These are phyloP conservation scores for Anthrax anthrax DNA, from an alignment of 2,888 invertebrate genomes.

Conservation along the genomic window DNA sequence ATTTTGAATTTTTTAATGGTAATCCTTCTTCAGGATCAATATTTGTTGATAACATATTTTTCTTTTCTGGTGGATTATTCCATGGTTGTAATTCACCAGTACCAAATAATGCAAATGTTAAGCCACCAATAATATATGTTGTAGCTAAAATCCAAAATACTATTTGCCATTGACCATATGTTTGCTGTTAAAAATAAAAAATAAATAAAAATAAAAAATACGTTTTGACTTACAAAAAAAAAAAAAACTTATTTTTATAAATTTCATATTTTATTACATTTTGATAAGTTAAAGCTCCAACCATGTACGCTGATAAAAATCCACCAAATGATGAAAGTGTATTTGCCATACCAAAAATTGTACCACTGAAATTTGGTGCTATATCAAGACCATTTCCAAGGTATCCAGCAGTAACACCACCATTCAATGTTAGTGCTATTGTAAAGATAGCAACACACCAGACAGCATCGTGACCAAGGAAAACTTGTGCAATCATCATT, in stretches of 20 bases:
- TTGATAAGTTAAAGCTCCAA: slow-evolving; percentile 57
- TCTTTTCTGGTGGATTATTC: slow-evolving; percentile 35
- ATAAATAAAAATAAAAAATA: slow-evolving; percentile 4
- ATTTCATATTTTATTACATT: slow-evolving; percentile 38
- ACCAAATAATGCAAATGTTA: slow-evolving; percentile 44
- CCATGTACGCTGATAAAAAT: slow-evolving; percentile 67
- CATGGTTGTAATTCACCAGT: slow-evolving; percentile 46
- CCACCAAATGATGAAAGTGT: slow-evolving; percentile 72
- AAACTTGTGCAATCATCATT: slow-evolving; percentile 60
- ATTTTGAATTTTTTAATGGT: neutral
- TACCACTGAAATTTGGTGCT: slow-evolving; percentile 76
- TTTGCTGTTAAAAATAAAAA: slow-evolving; percentile 39
- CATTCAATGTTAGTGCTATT: slow-evolving; percentile 64
- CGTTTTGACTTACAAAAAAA: neutral
- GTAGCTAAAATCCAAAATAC: slow-evolving; percentile 67
- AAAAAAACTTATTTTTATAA: neutral
- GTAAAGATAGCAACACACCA: slow-evolving; percentile 68
- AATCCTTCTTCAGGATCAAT: slow-evolving; percentile 25
- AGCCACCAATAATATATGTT: slow-evolving; percentile 53
- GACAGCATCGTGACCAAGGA: slow-evolving; percentile 51
- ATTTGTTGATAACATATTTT: slow-evolving; percentile 9
- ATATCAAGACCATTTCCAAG: slow-evolving; percentile 76
- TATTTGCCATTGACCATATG: slow-evolving; percentile 61
- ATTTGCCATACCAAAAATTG: slow-evolving; percentile 81
- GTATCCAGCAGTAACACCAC: slow-evolving; percentile 75